Conservation (phyloP, 1,140 invertebrate species). For the Macrostomum lignano region DNA sequence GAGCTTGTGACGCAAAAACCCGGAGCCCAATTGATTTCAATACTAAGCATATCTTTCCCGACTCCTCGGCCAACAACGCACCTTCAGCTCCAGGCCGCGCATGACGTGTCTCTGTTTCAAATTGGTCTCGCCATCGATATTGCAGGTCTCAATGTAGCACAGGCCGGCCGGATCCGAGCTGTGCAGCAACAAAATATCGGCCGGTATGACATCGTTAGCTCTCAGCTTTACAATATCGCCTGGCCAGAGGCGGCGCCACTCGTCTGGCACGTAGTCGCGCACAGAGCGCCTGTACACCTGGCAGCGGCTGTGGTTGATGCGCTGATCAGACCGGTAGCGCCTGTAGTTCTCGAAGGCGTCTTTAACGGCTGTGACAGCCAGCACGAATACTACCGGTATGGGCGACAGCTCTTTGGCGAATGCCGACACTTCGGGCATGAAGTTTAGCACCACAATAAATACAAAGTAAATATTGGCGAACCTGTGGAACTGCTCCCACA, state of each 20-base stretch:
- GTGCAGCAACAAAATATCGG: slow-evolving; percentile 56
- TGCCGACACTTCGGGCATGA: slow-evolving; percentile 24
- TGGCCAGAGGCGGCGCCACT: slow-evolving; percentile 53
- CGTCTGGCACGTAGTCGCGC: slow-evolving; percentile 9
- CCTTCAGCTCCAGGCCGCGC: too few species aligned
- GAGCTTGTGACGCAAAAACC: too few species aligned
- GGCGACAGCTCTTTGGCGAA: slow-evolving; percentile 37
- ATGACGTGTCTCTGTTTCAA: slow-evolving; percentile 6
- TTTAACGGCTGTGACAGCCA: slow-evolving; percentile 74
- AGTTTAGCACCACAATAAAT: slow-evolving; percentile 53
- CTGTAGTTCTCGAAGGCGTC: slow-evolving; percentile 73
- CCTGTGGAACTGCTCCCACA: slow-evolving; percentile 84
- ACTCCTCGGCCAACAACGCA: too few species aligned
- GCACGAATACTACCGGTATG: slow-evolving; percentile 43
- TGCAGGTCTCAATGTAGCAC: slow-evolving; percentile 29
- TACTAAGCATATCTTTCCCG: too few species aligned
- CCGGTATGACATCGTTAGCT: slow-evolving; percentile 29
- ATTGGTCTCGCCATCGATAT: slow-evolving; percentile 22
- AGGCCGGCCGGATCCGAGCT: slow-evolving; percentile 22
- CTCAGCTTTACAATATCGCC: slow-evolving; percentile 70
- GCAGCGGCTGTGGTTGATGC: slow-evolving; percentile 20
- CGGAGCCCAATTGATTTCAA: too few species aligned
- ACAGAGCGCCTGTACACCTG: slow-evolving; percentile 17
- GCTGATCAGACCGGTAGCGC: not conserved
- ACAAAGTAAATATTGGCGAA: slow-evolving; percentile 94